Evolutionary conservation across 2,797 vertebrate species (phyloP), one percentile per base, ranked within the genome.

Genomic region (Syngnathus acus): DNA sequence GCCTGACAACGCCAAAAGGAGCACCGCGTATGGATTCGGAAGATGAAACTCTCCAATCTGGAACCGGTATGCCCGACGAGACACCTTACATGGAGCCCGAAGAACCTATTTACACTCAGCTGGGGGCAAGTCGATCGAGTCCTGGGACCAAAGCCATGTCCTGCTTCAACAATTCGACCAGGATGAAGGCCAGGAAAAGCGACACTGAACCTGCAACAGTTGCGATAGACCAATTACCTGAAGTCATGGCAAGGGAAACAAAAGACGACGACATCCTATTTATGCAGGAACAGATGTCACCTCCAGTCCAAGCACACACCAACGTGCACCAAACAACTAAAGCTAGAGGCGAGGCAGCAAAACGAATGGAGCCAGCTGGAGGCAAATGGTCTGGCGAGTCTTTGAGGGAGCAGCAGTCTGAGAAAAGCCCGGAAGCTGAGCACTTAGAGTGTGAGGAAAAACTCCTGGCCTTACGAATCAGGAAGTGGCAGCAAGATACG

Each of bases 401-500:
- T 64, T 54, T 84, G 43, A 89, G 87, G 77, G 83, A 78, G 64
- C 75, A 78, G 64, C 75, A 85, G 21, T 83, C 85, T 68, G 87
- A 86, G 67, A 85, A 82, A 80, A 88, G 80, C 50, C 70, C 89
- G n/a, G 83, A 91, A 19, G 82, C 78, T 42, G 87, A 89, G 13
- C 63, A 73, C 2, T 76, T 84, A 32, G 84, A 89, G 71, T 86
- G 84, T 80, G 86, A 89, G 50, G 84, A 90, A 54, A 89, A 89
- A 72, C 88, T 89, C 0, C 50, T 78, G 38, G 79, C 84, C n/a
- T 69, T 89, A 68, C 73, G 68, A 1, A 81, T 88, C 72, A 84
- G 65, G 51, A 90, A 89, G 79, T 87, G 88, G 86, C 89, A 92
- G 73, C 76, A 91, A 57, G 87, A 83, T n/a, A 72, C 86, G 63